Conservation (phyloP, 2,113 vertebrate species). For the Rutilus rutilus region DNA sequence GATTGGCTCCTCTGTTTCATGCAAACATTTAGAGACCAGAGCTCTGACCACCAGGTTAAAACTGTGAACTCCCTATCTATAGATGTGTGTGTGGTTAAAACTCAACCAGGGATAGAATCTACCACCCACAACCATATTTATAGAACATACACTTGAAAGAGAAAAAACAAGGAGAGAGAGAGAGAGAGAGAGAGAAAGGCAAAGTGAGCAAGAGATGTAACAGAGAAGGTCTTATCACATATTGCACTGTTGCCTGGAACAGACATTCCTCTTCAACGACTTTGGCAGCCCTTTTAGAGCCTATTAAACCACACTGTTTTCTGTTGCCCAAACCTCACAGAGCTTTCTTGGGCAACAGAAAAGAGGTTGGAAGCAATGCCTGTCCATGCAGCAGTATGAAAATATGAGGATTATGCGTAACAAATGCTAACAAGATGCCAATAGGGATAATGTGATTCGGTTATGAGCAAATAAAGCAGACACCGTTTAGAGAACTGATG, state of each 20-base stretch:
- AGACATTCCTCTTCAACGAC: conserved; percentile 69
- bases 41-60: conserved; percentile 14
- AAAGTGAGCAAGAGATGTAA: conserved; percentile 42
- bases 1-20: conserved; percentile 66
- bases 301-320: conserved; percentile 69
- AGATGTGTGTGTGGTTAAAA: conserved; percentile 44
- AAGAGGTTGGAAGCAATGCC: conserved; percentile 3
- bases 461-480: background rate
- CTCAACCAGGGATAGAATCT: background rate
- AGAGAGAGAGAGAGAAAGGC: conserved; percentile 32
- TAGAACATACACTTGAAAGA: conserved; percentile 7
- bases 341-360: conserved; percentile 38
- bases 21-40: conserved; percentile 38
- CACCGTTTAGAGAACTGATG: background rate
- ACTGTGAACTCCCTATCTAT: conserved; percentile 54
- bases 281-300: conserved; percentile 72
- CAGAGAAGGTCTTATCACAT: conserved; percentile 59
- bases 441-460: background rate
- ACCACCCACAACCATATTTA: conserved; percentile 4
- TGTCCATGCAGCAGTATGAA: background rate
- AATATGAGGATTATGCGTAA: background rate
- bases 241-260: conserved; percentile 65
- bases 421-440: background rate
- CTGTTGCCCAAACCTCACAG: conserved; percentile 48
- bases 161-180: background rate